A percentile compares a stretch with the other conserved stretches of the same genome.
Conservation (phyloP, 2,888 invertebrate species). For the Epistrophe eligans region DNA sequence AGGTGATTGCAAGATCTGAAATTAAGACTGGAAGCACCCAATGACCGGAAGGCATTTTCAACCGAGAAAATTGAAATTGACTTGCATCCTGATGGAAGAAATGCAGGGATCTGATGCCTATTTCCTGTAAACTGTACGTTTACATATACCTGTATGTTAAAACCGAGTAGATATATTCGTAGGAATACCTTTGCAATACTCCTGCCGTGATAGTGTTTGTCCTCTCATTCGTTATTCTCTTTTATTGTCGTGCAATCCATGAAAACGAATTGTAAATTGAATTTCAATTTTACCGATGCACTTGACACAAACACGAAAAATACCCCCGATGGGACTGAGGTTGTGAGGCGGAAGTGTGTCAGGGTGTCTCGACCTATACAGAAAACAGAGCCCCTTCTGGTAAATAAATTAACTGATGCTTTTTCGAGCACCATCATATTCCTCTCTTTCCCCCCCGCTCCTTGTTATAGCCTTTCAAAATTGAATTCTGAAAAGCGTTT, state of each 20-base stretch:
- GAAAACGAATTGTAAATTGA: conserved; percentile 68
- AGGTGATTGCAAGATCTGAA: conserved; percentile 37
- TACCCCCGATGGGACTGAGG: not conserved
- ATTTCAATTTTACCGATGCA: conserved; percentile 59
- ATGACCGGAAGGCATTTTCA: conserved; percentile 22
- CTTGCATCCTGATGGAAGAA: conserved; percentile 9
- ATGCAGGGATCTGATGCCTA: not conserved
- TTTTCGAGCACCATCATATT: conserved; percentile 1
- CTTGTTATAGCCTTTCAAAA: conserved; percentile 7
- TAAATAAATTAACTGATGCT: conserved; percentile 58
- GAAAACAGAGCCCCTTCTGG: conserved; percentile 15
- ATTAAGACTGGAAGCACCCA: conserved; percentile 12
- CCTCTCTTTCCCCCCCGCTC: not conserved
- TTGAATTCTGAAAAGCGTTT: conserved; percentile 58
- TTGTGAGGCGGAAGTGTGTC: not conserved
- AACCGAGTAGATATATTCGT: not conserved
- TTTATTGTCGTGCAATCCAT: conserved; percentile 47
- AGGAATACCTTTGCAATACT: not conserved
- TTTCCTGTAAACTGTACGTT: not conserved
- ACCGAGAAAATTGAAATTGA: conserved; percentile 23
- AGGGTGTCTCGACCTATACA: conserved; percentile 5
- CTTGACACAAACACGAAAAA: conserved; percentile 35
- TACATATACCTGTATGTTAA: not conserved
- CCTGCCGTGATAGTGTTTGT: conserved; percentile 1
- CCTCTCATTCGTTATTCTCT: conserved; percentile 49